phyloP scores from a whole-genome alignment of 2,113 vertebrate genomes.

The Dissostichus mawsoni region DNA sequence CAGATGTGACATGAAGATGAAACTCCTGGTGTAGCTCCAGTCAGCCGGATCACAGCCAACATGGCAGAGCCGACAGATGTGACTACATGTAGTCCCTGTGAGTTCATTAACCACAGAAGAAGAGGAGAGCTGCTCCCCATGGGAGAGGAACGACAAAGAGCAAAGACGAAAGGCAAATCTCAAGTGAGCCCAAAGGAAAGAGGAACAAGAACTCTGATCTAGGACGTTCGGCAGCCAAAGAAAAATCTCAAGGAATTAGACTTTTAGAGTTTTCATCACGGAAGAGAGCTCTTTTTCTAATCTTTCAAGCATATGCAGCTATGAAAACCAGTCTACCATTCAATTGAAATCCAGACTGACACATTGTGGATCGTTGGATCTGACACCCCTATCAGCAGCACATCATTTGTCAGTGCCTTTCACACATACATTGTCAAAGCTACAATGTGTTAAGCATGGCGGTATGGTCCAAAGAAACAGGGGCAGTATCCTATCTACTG shows the following conservation, averaged over 20 bases:
- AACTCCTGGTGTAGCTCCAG: constrained; percentile 9
- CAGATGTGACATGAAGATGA: constrained; percentile 7
- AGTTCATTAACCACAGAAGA: constrained; percentile 17
- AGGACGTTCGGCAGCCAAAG: not conserved
- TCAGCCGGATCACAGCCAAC: constrained; percentile 7
- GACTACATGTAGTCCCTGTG: constrained; percentile 3
- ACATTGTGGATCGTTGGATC: no score
- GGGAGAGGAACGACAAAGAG: not conserved
- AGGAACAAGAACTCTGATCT: not conserved
- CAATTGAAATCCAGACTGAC: no score
- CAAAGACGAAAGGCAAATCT: not conserved
- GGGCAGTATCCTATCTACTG: no score
- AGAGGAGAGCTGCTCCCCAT: not conserved
- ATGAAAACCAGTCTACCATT: no score
- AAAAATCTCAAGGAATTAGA: no score
- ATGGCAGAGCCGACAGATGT: not conserved
- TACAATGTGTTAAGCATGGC: no score
- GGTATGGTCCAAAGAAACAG: no score
- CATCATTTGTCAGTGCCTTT: no score
- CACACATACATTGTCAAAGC: no score
- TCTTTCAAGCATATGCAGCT: not conserved
- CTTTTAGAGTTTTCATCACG: not conserved
- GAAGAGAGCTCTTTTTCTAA: not conserved
- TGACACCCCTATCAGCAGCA: no score
- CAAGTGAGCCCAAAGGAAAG: not conserved